Base-by-base conservation (phyloP, 2,113 vertebrate genomes). In the Australoheros scitulus region DNA sequence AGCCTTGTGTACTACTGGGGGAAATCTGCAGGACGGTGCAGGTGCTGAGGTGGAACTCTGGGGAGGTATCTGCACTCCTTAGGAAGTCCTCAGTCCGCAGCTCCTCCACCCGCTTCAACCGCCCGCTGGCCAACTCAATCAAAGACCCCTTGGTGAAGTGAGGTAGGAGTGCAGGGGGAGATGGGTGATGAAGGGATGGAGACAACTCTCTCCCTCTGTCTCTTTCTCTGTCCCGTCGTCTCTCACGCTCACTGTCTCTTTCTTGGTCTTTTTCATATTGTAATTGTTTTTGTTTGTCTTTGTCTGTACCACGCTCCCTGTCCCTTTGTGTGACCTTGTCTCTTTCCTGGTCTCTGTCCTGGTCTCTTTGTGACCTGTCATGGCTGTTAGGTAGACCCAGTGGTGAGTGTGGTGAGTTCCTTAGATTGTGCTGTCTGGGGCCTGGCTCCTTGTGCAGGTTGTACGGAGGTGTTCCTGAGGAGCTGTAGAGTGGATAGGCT, bases 141-240 rank as follows among this genome's bases (percentile, higher is more conserved):
- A 96, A 94, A 72, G 96, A 96, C 79, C 95, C 96, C 93, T 95
- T 96, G 89, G 93, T 93, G 92, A 96, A 96, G 94, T 96, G 95
- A 95, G 96, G 95, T 94, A 96, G 96, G 93, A 96, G 93, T 86
- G 92, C 85, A 34, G 92, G 92, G 77, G 95, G 89, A 60, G 94
- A 91, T 36, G 83, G 87, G 32, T 86, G 84, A 55, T 74, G 63
- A 38, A 79, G 83, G 24, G 82, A 90, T 61, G 93, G 93, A 79
- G 93, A 94, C 6, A 70, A 76, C 20, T 94, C 93, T 80, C 85
- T 91, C n/a, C 86, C 91, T 76, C 89, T 68, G 34, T 88, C 89
- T 87, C 89, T 79, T 55, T 90, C 87, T 80, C 89, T 90, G 74
- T 93, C 83, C 43, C 82, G 77, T 36, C 86, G 87, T 50, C 89